Evolutionary conservation across 1,140 invertebrate genomes (phyloP), one percentile per base, ranked within the genome.

Genomic region (Ceratina australensis): DNA sequence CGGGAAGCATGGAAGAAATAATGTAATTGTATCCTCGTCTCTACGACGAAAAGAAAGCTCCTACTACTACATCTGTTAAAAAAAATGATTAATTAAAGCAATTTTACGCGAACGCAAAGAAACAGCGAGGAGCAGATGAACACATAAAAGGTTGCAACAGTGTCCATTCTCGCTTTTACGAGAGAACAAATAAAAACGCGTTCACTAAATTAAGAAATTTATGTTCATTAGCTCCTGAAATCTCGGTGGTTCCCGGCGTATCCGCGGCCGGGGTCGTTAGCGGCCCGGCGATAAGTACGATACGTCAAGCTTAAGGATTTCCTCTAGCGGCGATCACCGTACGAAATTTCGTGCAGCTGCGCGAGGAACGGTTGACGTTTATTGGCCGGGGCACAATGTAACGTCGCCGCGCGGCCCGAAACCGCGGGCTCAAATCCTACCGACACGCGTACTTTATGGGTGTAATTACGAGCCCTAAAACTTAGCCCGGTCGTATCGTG

Each of bases 401-500:
- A 15, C 50, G 16, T 26, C 22, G 26, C 15, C 22, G 24, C 10
- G 24, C 16, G 4, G 1, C 22, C 18, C 10, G 24, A 22, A 0
- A 4, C n/a, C 33, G 33, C 26, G 0, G 24, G 22, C n/a, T 57
- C 15, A 68, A 79, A 82, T 82, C 59, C n/a, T 54, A 28, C 52
- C n/a, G 72, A 60, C 52, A 49, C 64, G 64, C 24, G 78, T 82
- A 69, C 63, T 84, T 84, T 82, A 82, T 74, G 69, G 72, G 57
- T 79, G 72, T 82, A 84, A 84, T 84, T 84, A 84, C 54, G 72
- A 80, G 72, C 33, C 72, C 63, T 80, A 82, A 84, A 84, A 82
- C 68, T 82, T 60, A 73, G 59, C 57, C 47, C 33, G 61, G 22
- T 61, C 64, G 65, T 74, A 79, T 81, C 49, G 64, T 78, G 81